phyloP scores from a whole-genome alignment of 1,140 invertebrate species.

The Cataglyphis hispanica region DNA sequence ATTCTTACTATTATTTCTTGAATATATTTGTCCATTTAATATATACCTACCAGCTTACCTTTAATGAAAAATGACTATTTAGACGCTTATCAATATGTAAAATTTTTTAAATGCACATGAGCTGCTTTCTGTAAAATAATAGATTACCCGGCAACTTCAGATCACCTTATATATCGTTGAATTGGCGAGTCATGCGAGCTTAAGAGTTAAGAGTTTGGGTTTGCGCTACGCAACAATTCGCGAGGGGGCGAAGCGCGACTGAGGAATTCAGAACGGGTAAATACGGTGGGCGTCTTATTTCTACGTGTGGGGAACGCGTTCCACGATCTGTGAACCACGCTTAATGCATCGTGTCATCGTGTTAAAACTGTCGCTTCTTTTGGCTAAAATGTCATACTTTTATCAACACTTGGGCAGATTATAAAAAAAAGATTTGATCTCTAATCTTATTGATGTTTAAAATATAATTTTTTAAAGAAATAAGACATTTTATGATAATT shows the following conservation, averaged over 20 bases:
- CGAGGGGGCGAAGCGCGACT: constrained; percentile 79
- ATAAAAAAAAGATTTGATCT: background rate
- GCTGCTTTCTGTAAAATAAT: background rate
- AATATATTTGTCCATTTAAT: background rate
- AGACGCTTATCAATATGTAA: background rate
- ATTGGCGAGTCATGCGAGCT: constrained; percentile 72
- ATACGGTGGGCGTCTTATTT: constrained; percentile 79
- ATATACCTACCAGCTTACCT: background rate
- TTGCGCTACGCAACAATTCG: constrained; percentile 79
- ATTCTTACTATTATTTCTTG: background rate
- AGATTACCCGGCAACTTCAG: constrained; percentile 8
- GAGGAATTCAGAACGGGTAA: constrained; percentile 81
- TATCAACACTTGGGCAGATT: background rate
- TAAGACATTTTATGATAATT: background rate
- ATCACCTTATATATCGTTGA: constrained; percentile 70
- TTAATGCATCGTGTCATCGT: constrained; percentile 59
- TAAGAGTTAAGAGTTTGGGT: constrained; percentile 79
- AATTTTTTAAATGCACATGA: background rate
- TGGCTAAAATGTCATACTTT: background rate
- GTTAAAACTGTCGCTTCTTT: constrained; percentile 66
- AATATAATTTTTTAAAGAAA: background rate
- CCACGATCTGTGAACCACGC: constrained; percentile 71
- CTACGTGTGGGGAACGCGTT: constrained; percentile 74
- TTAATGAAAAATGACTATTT: background rate
- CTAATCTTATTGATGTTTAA: background rate